Evolutionary conservation across 2,888 invertebrate species (phyloP), one percentile per base, ranked within the genome.

Genomic region (Lycaena phlaeas): DNA sequence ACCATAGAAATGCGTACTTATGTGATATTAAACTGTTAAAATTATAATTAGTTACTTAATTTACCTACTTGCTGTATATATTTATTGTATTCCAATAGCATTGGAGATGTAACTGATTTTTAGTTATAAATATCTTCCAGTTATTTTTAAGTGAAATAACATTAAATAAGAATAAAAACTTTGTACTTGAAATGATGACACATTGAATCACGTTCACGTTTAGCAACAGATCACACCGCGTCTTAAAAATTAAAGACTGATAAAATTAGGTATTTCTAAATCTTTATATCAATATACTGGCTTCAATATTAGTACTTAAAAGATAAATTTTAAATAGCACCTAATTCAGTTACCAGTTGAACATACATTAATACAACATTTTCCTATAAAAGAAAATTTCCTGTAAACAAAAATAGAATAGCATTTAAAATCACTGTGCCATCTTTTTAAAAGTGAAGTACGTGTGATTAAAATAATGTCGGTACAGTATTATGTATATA

Each of bases 1-100:
- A 64, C 61, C 63, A 68, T 67, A 66, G 62, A 61, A 70, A n/a
- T 64, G 73, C 68, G 79, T 82, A 81, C 77, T 79, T 79, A 79
- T 82, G 82, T 82, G 82, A 82, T 82, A 82, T 71, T 77, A 74
- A 66, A 60, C 59, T 64, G 64, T 60, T 63, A 25, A 39, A 66
- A 69, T 46, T 56, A 54, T 66, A 64, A 54, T 66, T 71, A 70
- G 66, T 71, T 72, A 77, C 68, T 74, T 74, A 68, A 55, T 53
- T 65, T 64, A 64, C 62, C 64, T 60, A 59, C 59, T 59, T 52
- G 51, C 54, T 79, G 77, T 79, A 74, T 63, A 78, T 77, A 76
- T 67, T 60, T 59, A 58, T 57, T 40, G 34, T 45, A 43, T 29
- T 39, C 39, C 39, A 30, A 18, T 29, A 25, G 17, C 30, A 25